These are phyloP conservation scores for Dioctria rufipes DNA, from an alignment of 2,888 invertebrate genomes.

Conservation along the genomic window DNA sequence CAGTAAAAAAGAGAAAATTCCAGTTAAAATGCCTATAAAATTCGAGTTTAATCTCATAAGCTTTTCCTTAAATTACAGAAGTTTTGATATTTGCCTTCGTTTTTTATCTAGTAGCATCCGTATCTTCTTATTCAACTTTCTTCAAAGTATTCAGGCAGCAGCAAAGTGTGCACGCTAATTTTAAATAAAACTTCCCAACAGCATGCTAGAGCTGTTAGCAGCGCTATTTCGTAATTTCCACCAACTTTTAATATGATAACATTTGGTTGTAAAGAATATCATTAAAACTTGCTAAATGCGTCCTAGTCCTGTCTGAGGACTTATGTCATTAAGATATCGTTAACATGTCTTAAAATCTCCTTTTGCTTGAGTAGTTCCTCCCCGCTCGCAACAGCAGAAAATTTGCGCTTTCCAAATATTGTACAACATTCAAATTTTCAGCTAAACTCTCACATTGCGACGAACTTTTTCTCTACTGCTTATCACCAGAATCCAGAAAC, in stretches of 20 bases:
- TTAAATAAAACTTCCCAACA: too few relatives aligned
- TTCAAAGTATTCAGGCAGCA: too few relatives aligned
- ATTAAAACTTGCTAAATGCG: conserved; percentile 44
- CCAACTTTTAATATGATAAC: conserved; percentile 22
- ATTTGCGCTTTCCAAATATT: conserved; percentile 18
- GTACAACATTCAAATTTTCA: conserved; percentile 12
- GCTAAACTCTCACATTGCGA: conserved; percentile 37
- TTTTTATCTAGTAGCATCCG: too few relatives aligned
- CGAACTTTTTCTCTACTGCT: conserved; percentile 34
- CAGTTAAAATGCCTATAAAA: too few relatives aligned
- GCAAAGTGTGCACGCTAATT: too few relatives aligned
- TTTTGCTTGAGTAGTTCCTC: conserved; percentile 41
- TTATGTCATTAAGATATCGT: conserved; percentile 48
- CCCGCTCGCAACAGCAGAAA: not conserved
- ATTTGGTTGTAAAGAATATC: conserved; percentile 21
- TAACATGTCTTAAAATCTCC: conserved; percentile 45
- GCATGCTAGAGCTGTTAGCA: too few relatives aligned
- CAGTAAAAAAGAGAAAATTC: too few relatives aligned
- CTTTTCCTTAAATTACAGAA: too few relatives aligned
- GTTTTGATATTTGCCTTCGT: too few relatives aligned
- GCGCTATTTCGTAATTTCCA: conserved; percentile 26
- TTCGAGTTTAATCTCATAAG: too few relatives aligned
- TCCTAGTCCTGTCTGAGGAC: conserved; percentile 26
- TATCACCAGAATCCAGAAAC: conserved; percentile 24
- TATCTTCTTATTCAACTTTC: too few relatives aligned